Conservation (phyloP, 2,888 invertebrate genomes). For the Galerucella nymphaeae region DNA sequence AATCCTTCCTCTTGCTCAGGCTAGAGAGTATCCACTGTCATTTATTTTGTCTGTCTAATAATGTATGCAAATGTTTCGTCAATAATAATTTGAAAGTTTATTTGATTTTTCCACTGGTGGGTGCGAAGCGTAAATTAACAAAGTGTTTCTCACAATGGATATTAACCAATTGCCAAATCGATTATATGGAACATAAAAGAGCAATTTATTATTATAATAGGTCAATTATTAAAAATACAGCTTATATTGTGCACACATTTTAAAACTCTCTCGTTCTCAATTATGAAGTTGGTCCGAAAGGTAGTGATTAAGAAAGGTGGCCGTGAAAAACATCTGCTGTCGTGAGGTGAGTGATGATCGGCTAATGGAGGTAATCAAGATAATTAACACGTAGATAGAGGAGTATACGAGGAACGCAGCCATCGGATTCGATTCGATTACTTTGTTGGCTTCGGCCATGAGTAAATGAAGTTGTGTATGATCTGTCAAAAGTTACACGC, state of each 20-base stretch:
- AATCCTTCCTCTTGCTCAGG: too few relatives aligned
- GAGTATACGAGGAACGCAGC: conserved; percentile 5
- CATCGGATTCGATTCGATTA: not conserved
- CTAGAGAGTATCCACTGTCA: too few relatives aligned
- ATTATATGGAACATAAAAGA: conserved; percentile 20
- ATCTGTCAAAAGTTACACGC: not conserved
- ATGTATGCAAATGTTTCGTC: too few relatives aligned
- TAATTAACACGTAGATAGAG: conserved; percentile 43
- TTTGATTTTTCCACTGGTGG: too few relatives aligned
- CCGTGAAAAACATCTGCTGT: conserved; percentile 45
- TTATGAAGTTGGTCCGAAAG: conserved; percentile 39
- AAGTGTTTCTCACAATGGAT: not conserved
- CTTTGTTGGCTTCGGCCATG: not conserved
- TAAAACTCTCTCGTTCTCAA: conserved; percentile 33
- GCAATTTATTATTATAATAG: conserved; percentile 43
- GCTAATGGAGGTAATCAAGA: conserved; percentile 45
- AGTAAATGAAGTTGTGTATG: not conserved
- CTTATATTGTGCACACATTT: conserved; percentile 41
- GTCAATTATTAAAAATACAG: conserved; percentile 42
- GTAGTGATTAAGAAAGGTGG: conserved; percentile 40
- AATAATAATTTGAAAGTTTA: too few relatives aligned
- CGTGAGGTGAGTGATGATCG: conserved; percentile 45
- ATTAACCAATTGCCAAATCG: not conserved
- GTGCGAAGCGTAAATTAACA: too few relatives aligned
- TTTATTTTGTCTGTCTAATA: too few relatives aligned